Percentiles rank a stretch among this genome's conserved stretches.
phyloP scores from a whole-genome alignment of 2,113 vertebrate genomes.

The Buteo buteo region DNA sequence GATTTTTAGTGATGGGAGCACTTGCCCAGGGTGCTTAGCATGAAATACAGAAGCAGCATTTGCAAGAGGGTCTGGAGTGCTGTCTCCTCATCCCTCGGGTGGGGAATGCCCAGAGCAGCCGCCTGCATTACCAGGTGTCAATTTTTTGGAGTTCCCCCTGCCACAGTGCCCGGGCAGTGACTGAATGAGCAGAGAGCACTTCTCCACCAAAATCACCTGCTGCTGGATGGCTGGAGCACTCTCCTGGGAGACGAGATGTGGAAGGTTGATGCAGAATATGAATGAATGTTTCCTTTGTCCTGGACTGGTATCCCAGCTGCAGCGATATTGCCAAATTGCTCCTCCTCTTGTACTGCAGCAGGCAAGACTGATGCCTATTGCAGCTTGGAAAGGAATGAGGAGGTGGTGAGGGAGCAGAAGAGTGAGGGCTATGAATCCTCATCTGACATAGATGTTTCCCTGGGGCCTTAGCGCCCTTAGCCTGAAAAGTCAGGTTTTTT shows the following conservation, averaged over 20 bases:
- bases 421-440: neutral
- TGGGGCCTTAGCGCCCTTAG: neutral
- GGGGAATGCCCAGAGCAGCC: neutral
- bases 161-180: neutral
- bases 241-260: neutral
- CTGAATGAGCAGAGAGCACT: accelerated
- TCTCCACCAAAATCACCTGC: neutral
- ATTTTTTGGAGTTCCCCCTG: neutral
- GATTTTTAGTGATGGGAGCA: neutral
- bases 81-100: neutral
- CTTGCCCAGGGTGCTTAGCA: neutral
- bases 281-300: neutral
- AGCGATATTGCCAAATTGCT: neutral
- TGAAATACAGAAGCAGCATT: neutral
- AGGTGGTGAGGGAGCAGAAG: neutral
- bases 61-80: neutral
- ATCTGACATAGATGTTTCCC: neutral
- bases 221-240: neutral
- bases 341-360: neutral
- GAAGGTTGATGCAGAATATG: neutral
- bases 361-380: neutral
- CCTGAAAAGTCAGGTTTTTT: neutral
- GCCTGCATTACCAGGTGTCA: neutral
- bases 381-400: neutral
- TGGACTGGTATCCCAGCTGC: neutral